Conservation (phyloP, 2,888 invertebrate species). For the Cephus runcator region DNA sequence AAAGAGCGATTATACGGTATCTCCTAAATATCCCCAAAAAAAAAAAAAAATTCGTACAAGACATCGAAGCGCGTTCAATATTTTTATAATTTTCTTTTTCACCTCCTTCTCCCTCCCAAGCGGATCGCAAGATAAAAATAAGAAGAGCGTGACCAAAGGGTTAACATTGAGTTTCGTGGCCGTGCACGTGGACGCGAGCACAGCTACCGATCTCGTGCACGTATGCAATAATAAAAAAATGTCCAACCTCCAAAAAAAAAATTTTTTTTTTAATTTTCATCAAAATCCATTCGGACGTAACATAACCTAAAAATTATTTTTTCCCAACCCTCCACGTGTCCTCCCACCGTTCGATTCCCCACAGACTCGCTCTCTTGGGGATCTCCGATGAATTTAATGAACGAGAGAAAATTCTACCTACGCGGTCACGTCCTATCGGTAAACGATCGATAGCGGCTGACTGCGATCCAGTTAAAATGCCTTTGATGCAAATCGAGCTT, state of each 20-base stretch:
- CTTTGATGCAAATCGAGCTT: constrained; percentile 7
- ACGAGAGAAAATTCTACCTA: too few relatives aligned
- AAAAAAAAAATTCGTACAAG: neutral
- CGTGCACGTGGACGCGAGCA: neutral
- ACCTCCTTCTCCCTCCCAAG: constrained; percentile 18
- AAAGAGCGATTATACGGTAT: neutral
- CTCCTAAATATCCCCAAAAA: neutral
- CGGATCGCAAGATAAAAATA: constrained; percentile 15
- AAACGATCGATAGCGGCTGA: too few relatives aligned
- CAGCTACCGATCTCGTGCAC: too few relatives aligned
- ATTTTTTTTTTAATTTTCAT: too few relatives aligned
- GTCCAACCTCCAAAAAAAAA: rapidly evolving
- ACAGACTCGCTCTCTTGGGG: too few relatives aligned
- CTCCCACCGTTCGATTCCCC: too few relatives aligned
- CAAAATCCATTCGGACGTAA: too few relatives aligned
- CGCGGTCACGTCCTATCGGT: too few relatives aligned
- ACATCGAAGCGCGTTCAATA: neutral
- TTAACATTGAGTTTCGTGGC: neutral
- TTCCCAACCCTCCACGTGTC: too few relatives aligned
- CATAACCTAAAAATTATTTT: too few relatives aligned
- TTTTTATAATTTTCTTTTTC: constrained; percentile 1
- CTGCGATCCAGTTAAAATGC: constrained; percentile 7
- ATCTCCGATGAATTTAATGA: too few relatives aligned
- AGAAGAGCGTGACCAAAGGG: constrained; percentile 3
- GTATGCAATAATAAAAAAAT: too few relatives aligned